Conservation (phyloP, 1,140 invertebrate genomes). For the Solenopsis fugax region DNA sequence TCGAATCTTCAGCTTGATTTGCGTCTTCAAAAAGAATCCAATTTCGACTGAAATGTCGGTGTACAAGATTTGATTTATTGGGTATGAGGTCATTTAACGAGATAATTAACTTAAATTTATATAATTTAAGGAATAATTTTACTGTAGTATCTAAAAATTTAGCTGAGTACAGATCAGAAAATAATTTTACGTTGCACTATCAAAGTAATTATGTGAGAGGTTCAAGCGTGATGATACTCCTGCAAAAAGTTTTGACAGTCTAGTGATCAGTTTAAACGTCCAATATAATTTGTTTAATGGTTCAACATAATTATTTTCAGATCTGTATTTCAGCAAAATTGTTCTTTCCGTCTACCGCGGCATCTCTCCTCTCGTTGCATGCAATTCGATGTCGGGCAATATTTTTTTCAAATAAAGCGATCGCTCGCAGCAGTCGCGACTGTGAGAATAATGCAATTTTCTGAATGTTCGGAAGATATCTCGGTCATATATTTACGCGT, state of each 20-base stretch:
- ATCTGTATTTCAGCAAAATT: no score
- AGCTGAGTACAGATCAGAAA: no score
- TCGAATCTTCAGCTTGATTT: not conserved
- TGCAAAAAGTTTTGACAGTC: no score
- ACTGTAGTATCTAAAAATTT: no score
- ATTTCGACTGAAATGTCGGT: not conserved
- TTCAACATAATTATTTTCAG: no score
- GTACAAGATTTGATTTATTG: not conserved
- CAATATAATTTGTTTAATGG: no score
- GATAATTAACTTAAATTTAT: conserved; percentile 22
- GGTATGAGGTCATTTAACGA: not conserved
- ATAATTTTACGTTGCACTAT: no score
- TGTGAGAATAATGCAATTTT: not conserved
- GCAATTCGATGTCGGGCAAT: not conserved
- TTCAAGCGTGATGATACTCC: no score
- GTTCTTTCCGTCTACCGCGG: no score
- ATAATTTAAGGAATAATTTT: no score
- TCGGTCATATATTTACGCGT: conserved; percentile 37
- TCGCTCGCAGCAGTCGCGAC: not conserved
- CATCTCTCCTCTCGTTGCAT: not conserved
- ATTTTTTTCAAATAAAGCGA: not conserved
- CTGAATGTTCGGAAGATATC: not conserved
- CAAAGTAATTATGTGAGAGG: no score
- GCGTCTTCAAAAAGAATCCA: not conserved
- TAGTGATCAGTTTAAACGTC: no score